Evolutionary conservation across 2,797 vertebrate species (phyloP).

Genomic region (Pampus argenteus): DNA sequence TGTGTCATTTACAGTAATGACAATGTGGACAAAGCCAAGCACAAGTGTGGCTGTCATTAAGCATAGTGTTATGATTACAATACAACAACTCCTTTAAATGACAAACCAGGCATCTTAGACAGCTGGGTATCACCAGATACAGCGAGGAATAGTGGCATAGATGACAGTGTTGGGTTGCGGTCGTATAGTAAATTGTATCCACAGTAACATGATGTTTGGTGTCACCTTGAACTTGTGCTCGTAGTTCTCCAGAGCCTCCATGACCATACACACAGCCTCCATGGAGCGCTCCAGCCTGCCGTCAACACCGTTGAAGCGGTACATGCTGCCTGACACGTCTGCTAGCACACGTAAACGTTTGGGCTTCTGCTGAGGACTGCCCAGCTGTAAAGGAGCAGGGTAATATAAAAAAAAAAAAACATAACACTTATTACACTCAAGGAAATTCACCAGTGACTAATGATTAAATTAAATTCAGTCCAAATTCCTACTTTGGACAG

Average conservation of each 20-base stretch:
- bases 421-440: too few relatives aligned
- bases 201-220: accelerated
- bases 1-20: background rate
- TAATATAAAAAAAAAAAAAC: background rate
- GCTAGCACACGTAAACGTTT: slow-evolving; percentile 92
- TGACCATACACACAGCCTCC: slow-evolving; percentile 98
- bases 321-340: slow-evolving; percentile 98
- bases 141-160: background rate
- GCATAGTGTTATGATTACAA: background rate
- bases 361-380: slow-evolving; percentile 94
- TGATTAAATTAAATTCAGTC: background rate
- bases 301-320: slow-evolving; percentile 96
- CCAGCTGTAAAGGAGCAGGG: slow-evolving; percentile 80
- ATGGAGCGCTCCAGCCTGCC: slow-evolving; percentile 95
- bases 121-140: background rate
- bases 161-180: background rate
- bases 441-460: background rate
- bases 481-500: slow-evolving; percentile 6
- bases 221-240: slow-evolving; percentile 96
- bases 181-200: background rate
- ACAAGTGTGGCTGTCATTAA: background rate
- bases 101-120: background rate
- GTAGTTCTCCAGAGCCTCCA: slow-evolving; percentile 97
- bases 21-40: background rate
- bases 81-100: background rate